These are phyloP conservation scores for Gopherus flavomarginatus DNA, from an alignment of 2,113 vertebrate genomes.

Conservation along the genomic window DNA sequence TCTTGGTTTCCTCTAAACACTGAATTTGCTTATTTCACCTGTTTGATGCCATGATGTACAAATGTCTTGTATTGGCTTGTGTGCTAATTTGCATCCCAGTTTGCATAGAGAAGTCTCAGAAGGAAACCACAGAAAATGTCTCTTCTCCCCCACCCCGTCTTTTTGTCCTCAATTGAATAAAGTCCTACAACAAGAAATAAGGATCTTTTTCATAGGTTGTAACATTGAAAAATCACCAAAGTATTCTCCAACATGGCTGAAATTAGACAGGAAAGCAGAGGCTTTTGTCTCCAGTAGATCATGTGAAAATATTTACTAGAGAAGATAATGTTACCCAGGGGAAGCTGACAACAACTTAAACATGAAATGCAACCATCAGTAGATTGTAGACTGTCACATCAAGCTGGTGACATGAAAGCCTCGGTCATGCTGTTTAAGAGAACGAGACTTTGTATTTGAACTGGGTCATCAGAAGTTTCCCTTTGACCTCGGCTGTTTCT, in stretches of 20 bases:
- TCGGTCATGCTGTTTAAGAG: neutral
- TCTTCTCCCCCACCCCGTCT: neutral
- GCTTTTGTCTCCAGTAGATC: conserved; percentile 30
- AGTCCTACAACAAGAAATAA: conserved; percentile 14
- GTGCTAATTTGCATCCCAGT: neutral
- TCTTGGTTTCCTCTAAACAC: neutral
- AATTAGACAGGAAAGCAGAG: conserved; percentile 18
- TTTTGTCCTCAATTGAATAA: conserved; percentile 7
- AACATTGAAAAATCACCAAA: conserved; percentile 26
- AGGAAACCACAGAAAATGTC: neutral
- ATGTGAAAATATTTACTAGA: conserved; percentile 48
- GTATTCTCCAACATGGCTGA: neutral
- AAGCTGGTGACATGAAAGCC: neutral
- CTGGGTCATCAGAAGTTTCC: neutral
- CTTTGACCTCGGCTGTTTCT: neutral
- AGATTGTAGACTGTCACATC: neutral
- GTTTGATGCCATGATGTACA: neutral
- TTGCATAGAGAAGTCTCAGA: neutral
- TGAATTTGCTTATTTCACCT: neutral
- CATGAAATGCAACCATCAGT: neutral
- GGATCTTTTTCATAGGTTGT: neutral
- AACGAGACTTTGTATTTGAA: neutral
- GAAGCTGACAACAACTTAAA: conserved; percentile 18
- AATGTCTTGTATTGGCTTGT: neutral
- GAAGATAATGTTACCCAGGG: neutral